Percentiles rank a stretch among this genome's conserved stretches.
These are phyloP conservation scores for Zosterops pallidus DNA, from an alignment of 2,113 vertebrate species.

Conservation along the genomic window DNA sequence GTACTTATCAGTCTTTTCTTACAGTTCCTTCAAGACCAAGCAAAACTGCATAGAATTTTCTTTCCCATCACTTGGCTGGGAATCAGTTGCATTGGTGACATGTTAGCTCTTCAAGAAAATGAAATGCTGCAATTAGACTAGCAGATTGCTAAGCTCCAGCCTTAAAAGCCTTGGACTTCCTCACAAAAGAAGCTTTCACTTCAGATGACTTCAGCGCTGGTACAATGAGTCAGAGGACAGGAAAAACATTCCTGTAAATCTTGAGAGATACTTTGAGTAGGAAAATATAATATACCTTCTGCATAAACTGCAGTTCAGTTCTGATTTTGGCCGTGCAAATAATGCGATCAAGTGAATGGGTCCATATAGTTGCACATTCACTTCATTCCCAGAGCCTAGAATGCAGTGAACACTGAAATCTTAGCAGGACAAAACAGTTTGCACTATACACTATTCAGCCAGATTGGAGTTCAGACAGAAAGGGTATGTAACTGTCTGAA, in stretches of 20 bases:
- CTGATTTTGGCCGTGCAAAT: neutral
- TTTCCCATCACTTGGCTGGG: neutral
- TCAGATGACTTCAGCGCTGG: neutral
- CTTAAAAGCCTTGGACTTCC: neutral
- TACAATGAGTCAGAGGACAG: neutral
- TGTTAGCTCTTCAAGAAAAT: neutral
- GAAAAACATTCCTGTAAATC: neutral
- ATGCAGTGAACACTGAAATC: neutral
- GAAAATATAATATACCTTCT: neutral
- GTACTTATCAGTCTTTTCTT: neutral
- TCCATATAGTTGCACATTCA: neutral
- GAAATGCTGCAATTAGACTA: neutral
- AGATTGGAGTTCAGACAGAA: neutral
- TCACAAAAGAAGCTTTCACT: neutral
- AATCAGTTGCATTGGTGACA: neutral
- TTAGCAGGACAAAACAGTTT: neutral
- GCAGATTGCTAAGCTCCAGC: neutral
- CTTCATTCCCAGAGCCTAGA: neutral
- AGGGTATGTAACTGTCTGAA: neutral
- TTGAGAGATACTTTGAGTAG: neutral
- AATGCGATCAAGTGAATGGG: neutral
- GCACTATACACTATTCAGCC: neutral
- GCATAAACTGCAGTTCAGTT: neutral
- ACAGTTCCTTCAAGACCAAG: neutral
- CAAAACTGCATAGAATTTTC: neutral